Percentiles rank a stretch among this genome's conserved stretches.
These are phyloP conservation scores for Gracilinanus agilis DNA, from an alignment of 2,113 vertebrate species.

Conservation along the genomic window DNA sequence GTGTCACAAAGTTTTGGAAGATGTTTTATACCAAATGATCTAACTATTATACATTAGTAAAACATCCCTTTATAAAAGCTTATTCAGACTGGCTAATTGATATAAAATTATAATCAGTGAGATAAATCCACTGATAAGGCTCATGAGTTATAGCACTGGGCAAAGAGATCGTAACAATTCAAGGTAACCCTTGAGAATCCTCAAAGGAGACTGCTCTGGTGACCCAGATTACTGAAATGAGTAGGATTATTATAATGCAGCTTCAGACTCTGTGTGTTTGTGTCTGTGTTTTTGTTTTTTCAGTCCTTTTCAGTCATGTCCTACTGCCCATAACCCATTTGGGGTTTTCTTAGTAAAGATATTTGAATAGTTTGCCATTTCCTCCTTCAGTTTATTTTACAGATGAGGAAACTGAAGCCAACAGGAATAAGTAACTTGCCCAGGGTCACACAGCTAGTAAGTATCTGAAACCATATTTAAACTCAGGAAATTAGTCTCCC, in stretches of 20 bases:
- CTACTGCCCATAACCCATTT: neutral
- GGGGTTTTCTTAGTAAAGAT: neutral
- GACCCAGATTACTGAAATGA: neutral
- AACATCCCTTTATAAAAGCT: neutral
- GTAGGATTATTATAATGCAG: neutral
- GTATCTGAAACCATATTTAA: neutral
- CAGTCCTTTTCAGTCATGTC: neutral
- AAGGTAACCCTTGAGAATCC: neutral
- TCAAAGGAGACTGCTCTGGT: neutral
- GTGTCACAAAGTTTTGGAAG: neutral
- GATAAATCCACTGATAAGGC: neutral
- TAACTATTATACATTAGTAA: neutral
- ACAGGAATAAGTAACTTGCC: neutral
- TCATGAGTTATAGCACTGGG: neutral
- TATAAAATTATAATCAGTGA: neutral
- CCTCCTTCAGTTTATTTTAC: neutral
- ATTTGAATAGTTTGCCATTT: neutral
- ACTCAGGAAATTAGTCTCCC: neutral
- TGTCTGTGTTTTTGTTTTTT: neutral
- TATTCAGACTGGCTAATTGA: neutral
- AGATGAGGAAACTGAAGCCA: neutral
- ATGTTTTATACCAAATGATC: neutral
- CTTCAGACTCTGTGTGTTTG: neutral
- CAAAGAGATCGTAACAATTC: neutral
- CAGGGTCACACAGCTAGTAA: neutral